Percentiles rank a stretch among this genome's conserved stretches.
These are phyloP conservation scores for Limosa lapponica DNA, from an alignment of 2,797 vertebrate species.

Conservation along the genomic window DNA sequence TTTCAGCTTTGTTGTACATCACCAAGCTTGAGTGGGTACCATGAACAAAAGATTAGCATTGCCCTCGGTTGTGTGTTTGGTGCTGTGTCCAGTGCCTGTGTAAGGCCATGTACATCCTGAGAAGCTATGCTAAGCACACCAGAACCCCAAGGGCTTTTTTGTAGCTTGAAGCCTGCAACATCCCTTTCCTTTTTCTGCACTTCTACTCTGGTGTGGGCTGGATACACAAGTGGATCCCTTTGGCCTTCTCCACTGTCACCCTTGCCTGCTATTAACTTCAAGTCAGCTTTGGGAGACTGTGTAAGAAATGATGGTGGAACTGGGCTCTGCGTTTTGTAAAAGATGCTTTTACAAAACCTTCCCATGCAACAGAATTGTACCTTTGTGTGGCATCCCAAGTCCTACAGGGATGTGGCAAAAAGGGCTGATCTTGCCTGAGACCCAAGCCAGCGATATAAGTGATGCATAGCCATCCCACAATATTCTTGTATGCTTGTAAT, in stretches of 20 bases:
- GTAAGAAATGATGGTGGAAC: not conserved
- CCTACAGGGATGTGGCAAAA: rapidly evolving
- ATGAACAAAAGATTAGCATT: not conserved
- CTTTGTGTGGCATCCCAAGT: not conserved
- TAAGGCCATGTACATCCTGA: not conserved
- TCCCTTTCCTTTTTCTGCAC: not conserved
- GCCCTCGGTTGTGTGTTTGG: not conserved
- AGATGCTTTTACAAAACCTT: not conserved
- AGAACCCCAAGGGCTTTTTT: not conserved
- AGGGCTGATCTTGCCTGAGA: not conserved
- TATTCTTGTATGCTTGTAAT: not conserved
- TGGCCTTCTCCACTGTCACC: not conserved
- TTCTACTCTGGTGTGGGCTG: not conserved
- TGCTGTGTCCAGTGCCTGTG: not conserved
- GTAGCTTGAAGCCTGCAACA: not conserved
- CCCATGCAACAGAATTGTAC: not conserved
- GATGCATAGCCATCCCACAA: not conserved
- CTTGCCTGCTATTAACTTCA: not conserved
- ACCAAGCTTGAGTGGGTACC: not conserved
- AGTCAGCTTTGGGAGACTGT: not conserved
- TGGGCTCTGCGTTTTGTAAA: not conserved
- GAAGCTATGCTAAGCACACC: not conserved
- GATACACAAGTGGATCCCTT: not conserved
- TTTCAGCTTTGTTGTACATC: not conserved
- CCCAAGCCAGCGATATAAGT: not conserved